Evolutionary conservation across 2,797 vertebrate species (phyloP), one percentile per base, ranked within the genome.

Genomic region (Enteromius afrohamiltoni): DNA sequence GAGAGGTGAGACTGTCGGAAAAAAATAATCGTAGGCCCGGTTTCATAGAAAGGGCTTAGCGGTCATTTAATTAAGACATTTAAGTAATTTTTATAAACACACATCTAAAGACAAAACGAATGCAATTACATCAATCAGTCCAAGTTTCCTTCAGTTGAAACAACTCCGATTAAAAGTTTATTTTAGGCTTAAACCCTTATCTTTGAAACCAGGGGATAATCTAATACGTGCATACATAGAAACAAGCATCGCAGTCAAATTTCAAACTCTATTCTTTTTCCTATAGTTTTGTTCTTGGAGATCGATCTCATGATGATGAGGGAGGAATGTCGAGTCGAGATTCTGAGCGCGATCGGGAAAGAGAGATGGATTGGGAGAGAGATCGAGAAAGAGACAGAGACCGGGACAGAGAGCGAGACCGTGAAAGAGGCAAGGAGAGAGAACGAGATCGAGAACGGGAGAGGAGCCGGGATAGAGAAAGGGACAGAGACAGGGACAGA

Each of bases 261-360:
- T 21, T 40, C 40, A 65, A 6, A 5, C 45, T 31, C 37, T 34
- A 19, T n/a, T 47, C 83, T 29, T 31, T 29, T 0, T 88, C 26
- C 87, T 29, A 40, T 87, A 98, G 97, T 89, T 98, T 98, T 14
- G 96, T 98, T 77, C 93, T 96, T 34, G 95, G 94, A 0, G 95
- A 97, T 47, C 92, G 96, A 17, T 92, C 95, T 83, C 92, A 95
- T 53, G 97, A 97, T 0, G 95, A 95, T 0, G 94, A 94, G 0
- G 83, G 75, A 2, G 78, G 51, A 31, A 65, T 69, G 40, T 16
- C 75, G 4, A 60, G 14, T 64, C 85, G 69, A 23, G 85, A 88
- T 8, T 14, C 77, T 1, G 87, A 86, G 70, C 68, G 78, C 0
- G 87, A 86, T 1, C 87, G 90, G 1, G 91, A 90, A 0, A 69